A percentile compares a stretch with the other conserved stretches of the same genome.
These are phyloP conservation scores for Mus spretus DNA, from an alignment of 2,797 vertebrate species.

Conservation along the genomic window DNA sequence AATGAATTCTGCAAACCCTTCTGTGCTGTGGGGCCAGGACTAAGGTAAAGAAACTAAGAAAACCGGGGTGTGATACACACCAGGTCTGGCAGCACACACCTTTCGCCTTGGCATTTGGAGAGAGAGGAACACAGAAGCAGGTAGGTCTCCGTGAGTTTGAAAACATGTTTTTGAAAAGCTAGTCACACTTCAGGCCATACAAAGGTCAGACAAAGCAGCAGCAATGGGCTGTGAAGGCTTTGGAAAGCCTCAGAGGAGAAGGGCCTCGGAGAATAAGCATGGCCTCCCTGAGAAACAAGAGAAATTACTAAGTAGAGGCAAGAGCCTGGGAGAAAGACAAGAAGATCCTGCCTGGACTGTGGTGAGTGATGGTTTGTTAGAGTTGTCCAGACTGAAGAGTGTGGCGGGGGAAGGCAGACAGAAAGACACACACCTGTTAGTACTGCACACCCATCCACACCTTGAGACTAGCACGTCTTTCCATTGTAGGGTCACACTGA, in stretches of 20 bases:
- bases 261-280: neutral
- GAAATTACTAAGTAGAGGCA: neutral
- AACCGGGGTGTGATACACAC: neutral
- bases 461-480: neutral
- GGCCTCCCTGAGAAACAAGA: neutral
- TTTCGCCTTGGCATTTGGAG: neutral
- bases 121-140: neutral
- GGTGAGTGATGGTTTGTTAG: neutral
- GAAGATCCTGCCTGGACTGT: rapidly evolving
- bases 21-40: neutral
- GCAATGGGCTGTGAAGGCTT: too few relatives aligned
- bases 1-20: neutral
- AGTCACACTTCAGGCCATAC: rapidly evolving
- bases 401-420: neutral
- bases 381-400: neutral
- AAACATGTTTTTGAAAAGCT: neutral
- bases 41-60: neutral
- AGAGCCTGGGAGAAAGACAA: neutral
- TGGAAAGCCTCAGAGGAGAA: neutral
- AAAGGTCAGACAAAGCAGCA: neutral
- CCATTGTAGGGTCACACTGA: rapidly evolving
- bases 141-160: neutral
- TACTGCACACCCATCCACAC: neutral
- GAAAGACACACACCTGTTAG: too few relatives aligned
- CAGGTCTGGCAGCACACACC: neutral